phyloP scores from a whole-genome alignment of 2,797 vertebrate genomes.

The Trachurus trachurus region DNA sequence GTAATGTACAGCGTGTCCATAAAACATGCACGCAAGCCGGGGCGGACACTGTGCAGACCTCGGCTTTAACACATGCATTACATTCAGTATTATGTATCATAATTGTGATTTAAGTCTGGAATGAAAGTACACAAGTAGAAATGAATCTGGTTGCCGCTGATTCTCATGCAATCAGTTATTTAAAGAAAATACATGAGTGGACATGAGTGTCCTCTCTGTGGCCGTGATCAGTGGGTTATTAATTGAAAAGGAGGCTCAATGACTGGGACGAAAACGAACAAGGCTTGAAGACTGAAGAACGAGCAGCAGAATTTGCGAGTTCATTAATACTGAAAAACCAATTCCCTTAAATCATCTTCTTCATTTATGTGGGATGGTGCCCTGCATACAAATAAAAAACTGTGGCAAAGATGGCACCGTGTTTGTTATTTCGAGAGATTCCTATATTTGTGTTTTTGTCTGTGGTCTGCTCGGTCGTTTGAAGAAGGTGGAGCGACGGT shows the following conservation, averaged over 20 bases:
- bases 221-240: constrained; percentile 15
- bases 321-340: neutral
- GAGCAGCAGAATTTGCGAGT: neutral
- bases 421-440: neutral
- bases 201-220: constrained; percentile 28
- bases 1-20: constrained; percentile 65
- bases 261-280: constrained; percentile 1
- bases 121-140: constrained; percentile 52
- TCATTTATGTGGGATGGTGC: neutral
- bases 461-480: neutral
- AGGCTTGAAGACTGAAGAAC: neutral
- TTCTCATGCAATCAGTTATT: constrained; percentile 69
- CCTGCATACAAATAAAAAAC: neutral
- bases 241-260: neutral
- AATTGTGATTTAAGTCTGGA: constrained; percentile 76
- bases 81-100: constrained; percentile 77
- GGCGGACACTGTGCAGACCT: constrained; percentile 75
- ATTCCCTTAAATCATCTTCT: neutral
- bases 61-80: constrained; percentile 74
- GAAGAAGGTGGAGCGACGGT: neutral
- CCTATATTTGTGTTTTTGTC: neutral
- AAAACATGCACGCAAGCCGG: constrained; percentile 59
- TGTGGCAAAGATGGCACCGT: neutral
- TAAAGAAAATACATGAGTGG: constrained; percentile 17
- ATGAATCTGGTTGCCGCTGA: constrained; percentile 58